Evolutionary conservation across 2,113 vertebrate species (phyloP).

Genomic region (Crotalus horridus): DNA sequence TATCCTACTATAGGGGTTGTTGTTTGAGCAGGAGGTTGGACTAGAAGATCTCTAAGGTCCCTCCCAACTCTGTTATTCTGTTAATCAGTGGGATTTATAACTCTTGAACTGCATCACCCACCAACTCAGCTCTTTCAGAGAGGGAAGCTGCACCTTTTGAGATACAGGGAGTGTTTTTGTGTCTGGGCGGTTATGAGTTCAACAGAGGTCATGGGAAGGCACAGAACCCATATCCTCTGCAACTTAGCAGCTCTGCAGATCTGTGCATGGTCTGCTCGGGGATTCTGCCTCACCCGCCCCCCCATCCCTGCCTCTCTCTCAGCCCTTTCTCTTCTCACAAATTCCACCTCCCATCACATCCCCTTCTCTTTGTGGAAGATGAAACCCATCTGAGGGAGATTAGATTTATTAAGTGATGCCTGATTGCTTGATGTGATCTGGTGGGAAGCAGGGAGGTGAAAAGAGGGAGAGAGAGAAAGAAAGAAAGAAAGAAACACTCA

Average conservation of each 20-base stretch:
- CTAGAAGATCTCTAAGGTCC: too few relatives aligned
- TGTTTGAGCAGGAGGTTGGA: too few relatives aligned
- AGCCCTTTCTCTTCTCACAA: not conserved
- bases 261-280: not conserved
- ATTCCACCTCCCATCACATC: not conserved
- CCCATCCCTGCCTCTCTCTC: not conserved
- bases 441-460: not conserved
- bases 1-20: too few relatives aligned
- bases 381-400: constrained; percentile 48
- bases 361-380: constrained; percentile 16
- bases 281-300: not conserved
- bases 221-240: fast-evolving
- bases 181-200: not conserved
- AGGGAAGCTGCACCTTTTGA: not conserved
- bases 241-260: not conserved
- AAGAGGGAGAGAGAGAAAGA: not conserved
- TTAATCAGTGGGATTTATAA: not conserved
- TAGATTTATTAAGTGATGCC: constrained; percentile 58
- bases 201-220: not conserved
- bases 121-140: not conserved
- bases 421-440: constrained; percentile 15
- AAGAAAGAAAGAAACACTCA: not conserved
- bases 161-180: not conserved
- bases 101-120: not conserved
- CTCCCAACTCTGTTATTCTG: too few relatives aligned